Percentiles rank a stretch among this genome's conserved stretches.
phyloP scores from a whole-genome alignment of 2,797 vertebrate genomes.

The Centroberyx gerrardi region DNA sequence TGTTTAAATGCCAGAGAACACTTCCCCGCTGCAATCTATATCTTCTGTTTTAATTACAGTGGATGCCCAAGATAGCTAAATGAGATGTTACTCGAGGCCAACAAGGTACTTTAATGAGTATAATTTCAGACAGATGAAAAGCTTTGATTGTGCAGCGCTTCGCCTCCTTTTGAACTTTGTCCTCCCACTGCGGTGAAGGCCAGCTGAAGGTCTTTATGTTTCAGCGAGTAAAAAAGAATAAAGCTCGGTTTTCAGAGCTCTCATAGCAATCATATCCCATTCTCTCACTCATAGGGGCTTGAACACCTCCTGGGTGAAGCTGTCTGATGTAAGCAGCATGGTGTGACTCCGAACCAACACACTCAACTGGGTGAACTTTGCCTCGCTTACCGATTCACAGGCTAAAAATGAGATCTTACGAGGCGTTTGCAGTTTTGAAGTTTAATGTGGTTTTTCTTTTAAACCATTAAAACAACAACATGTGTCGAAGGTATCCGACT shows the following conservation, averaged over 20 bases:
- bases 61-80: slow-evolving; percentile 44
- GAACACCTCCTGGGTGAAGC: neutral
- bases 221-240: neutral
- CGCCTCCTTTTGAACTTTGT: slow-evolving; percentile 46
- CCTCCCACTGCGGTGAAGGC: neutral
- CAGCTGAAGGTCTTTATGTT: slow-evolving; percentile 7
- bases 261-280: slow-evolving; percentile 1
- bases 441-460: slow-evolving; percentile 23
- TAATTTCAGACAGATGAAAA: slow-evolving; percentile 46
- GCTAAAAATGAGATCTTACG: slow-evolving; percentile 1
- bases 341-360: slow-evolving; percentile 14
- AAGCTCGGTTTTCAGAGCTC: slow-evolving; percentile 15
- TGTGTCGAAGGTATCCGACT: slow-evolving; percentile 1
- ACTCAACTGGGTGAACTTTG: slow-evolving; percentile 31
- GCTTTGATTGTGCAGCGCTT: slow-evolving; percentile 38
- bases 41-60: slow-evolving; percentile 52
- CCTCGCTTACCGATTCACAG: slow-evolving; percentile 17
- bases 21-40: slow-evolving; percentile 32
- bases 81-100: slow-evolving; percentile 43
- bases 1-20: slow-evolving; percentile 29
- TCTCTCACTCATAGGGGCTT: neutral
- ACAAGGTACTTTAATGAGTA: slow-evolving; percentile 47
- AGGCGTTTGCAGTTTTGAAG: neutral
- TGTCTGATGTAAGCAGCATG: slow-evolving; percentile 2
- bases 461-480: slow-evolving; percentile 14